phyloP scores from a whole-genome alignment of 2,888 invertebrate genomes.

The Strigamia crassipes region DNA sequence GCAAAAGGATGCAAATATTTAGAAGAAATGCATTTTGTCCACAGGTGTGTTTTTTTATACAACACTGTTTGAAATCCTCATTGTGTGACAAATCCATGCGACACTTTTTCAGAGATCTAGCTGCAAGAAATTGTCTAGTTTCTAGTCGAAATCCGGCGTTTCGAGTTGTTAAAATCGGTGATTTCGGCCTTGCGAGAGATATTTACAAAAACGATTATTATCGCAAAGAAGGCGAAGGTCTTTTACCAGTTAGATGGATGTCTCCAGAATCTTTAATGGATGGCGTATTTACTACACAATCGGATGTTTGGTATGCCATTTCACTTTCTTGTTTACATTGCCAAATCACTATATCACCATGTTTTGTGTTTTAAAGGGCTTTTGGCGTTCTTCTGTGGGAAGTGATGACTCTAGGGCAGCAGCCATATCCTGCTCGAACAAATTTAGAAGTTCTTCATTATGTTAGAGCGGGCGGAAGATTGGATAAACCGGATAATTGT shows the following conservation, averaged over 20 bases:
- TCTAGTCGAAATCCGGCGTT: constrained; percentile 58
- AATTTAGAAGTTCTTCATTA: constrained; percentile 90
- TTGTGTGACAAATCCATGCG: background rate
- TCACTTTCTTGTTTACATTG: background rate
- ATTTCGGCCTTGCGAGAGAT: constrained; percentile 95
- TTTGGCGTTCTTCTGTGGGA: constrained; percentile 87
- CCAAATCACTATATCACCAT: background rate
- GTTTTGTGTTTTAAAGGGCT: constrained; percentile 57
- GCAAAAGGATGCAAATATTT: constrained; percentile 93
- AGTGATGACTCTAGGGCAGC: constrained; percentile 92
- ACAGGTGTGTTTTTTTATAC: constrained; percentile 64
- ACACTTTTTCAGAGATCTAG: constrained; percentile 70
- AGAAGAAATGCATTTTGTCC: constrained; percentile 96
- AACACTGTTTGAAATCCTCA: background rate
- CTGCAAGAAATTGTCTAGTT: constrained; percentile 93
- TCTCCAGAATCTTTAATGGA: constrained; percentile 94
- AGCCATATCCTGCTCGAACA: constrained; percentile 92
- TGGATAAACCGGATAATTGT: constrained; percentile 74
- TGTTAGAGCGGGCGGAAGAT: constrained; percentile 82
- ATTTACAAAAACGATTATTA: constrained; percentile 98
- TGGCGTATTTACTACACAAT: constrained; percentile 94
- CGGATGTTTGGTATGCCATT: constrained; percentile 80
- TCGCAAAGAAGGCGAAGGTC: constrained; percentile 85
- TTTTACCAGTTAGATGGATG: constrained; percentile 96
- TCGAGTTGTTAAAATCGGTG: constrained; percentile 92